Evolutionary conservation across 2,888 invertebrate genomes (phyloP), one percentile per base, ranked within the genome.

Genomic region (Anthophora plumipes): DNA sequence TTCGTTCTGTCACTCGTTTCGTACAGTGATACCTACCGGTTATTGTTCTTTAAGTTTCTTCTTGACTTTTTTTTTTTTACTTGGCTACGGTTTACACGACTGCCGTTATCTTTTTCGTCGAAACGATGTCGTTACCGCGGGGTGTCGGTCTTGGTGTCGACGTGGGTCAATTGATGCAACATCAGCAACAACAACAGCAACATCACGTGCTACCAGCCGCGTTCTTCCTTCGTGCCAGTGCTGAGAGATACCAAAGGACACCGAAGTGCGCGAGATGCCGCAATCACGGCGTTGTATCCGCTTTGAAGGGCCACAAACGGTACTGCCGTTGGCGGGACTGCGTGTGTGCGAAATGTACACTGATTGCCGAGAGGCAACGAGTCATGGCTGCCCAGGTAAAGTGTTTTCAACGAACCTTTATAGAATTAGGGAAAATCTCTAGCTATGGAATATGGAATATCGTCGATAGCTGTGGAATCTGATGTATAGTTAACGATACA

Each of bases 321-420:
- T 99, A 99, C 94, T 99, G 99, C 93, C 96, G 98, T 79, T 99
- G 98, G 99, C 94, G 98, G 82, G 99, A 99, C 94, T 99, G 99
- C 94, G 97, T 98, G 86, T 99, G 98, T 94, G 98, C 99, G 73
- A 99, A 99, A 94, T 99, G 99, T 94, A 99, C 98, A 22, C 96
- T 99, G 85, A 99, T 99, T 87, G 99, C 99, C 1, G 99, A 99
- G 94, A 94, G 99, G 82, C 99, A 99, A 94, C 95, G 99, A 54
- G 99, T 99, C 80, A 99, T 99, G 99, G 99, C 99, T 22, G 99
- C 99, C 69, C 98, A 98, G 96, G 97, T 97, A 82, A 80, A 74
- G 57, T 43, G 31, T 63, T 1, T 25, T 31, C 37, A n/a, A 6
- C 1, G 41, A 54, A 41, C 11, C 7, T 12, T n/a, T 3, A 39